Conservation (phyloP, 2,113 vertebrate species). For the Prunella himalayana region DNA sequence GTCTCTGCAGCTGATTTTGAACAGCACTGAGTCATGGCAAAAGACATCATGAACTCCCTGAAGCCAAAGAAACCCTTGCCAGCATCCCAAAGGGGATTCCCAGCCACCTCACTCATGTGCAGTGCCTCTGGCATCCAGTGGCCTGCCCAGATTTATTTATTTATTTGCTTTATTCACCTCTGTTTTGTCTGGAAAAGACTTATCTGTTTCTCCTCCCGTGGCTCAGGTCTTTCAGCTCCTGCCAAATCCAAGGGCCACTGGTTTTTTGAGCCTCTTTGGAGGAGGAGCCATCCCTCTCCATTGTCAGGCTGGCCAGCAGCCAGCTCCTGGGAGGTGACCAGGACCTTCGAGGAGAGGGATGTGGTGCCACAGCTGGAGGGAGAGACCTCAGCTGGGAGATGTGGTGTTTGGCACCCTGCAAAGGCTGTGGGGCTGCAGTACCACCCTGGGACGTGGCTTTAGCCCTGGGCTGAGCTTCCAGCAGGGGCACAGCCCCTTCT, state of each 20-base stretch:
- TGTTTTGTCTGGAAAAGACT: slow-evolving; percentile 51
- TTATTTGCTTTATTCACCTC: slow-evolving; percentile 17
- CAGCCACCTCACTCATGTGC: slow-evolving; percentile 21
- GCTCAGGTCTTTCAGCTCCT: slow-evolving; percentile 4
- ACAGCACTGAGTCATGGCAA: neutral
- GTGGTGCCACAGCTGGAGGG: accelerated
- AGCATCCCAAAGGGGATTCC: slow-evolving; percentile 58
- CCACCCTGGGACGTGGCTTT: neutral
- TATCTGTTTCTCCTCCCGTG: neutral
- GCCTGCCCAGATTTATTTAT: slow-evolving; percentile 20
- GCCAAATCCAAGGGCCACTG: neutral
- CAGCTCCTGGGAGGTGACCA: neutral
- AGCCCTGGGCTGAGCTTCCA: neutral
- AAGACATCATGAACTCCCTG: neutral
- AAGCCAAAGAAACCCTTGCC: neutral
- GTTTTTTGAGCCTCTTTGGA: neutral
- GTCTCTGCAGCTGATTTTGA: slow-evolving; percentile 24
- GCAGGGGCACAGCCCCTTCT: accelerated
- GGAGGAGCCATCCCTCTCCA: accelerated
- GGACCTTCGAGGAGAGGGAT: neutral
- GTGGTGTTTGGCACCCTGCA: neutral
- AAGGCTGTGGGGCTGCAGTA: neutral
- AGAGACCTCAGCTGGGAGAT: neutral
- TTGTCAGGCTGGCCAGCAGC: neutral
- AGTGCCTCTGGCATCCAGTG: neutral